Evolutionary conservation across 2,113 vertebrate species (phyloP).

Genomic region (Eolophus roseicapilla): DNA sequence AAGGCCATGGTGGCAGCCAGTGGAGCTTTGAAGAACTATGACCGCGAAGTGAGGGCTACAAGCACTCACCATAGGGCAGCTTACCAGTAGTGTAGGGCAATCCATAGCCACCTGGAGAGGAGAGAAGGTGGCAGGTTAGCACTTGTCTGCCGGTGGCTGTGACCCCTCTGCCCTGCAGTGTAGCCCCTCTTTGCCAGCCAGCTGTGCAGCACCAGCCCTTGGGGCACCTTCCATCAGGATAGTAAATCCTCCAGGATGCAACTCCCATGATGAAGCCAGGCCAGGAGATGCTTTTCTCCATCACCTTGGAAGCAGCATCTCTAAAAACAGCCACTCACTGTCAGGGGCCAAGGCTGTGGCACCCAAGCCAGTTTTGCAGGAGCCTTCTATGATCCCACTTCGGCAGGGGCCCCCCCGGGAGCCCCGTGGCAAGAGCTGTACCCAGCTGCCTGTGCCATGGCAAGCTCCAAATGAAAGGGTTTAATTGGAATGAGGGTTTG

Average conservation of each 20-base stretch:
- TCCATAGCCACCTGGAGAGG: conserved; percentile 83
- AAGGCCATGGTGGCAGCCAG: fast-evolving
- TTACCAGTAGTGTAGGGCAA: conserved; percentile 84
- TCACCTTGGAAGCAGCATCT: neutral
- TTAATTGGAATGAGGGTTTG: conserved; percentile 40
- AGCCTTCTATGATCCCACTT: neutral
- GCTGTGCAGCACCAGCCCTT: neutral
- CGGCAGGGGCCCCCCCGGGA: fast-evolving
- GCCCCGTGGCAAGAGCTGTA: neutral
- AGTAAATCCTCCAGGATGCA: neutral
- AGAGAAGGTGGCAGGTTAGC: neutral
- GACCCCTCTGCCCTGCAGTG: neutral
- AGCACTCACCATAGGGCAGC: conserved; percentile 77
- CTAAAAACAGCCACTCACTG: neutral
- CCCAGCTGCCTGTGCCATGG: neutral
- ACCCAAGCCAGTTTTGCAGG: neutral
- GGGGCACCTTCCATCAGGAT: neutral
- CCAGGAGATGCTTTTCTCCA: neutral
- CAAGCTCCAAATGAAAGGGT: neutral
- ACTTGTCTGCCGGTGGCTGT: neutral
- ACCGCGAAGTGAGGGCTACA: neutral
- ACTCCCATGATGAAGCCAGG: fast-evolving
- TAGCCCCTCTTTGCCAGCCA: neutral
- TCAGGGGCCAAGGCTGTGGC: fast-evolving
- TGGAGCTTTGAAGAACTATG: neutral